These are phyloP conservation scores for Lacerta viridis DNA, from an alignment of 2,797 vertebrate species.

Conservation along the genomic window DNA sequence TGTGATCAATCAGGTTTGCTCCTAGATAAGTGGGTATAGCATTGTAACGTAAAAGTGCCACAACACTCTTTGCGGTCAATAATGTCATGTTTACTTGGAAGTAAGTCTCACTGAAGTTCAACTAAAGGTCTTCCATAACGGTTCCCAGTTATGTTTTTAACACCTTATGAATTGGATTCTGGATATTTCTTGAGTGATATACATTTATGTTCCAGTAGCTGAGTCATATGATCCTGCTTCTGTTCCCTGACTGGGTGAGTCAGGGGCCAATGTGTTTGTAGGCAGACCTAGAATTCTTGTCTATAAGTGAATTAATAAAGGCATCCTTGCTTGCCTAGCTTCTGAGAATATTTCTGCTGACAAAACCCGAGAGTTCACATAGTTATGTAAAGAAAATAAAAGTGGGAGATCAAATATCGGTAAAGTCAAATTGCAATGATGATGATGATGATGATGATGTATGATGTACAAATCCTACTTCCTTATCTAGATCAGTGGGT, in stretches of 20 bases:
- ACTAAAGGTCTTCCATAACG: not conserved
- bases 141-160: no score
- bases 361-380: constrained; percentile 69
- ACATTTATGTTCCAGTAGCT: constrained; percentile 40
- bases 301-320: constrained; percentile 65
- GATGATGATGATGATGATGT: constrained; percentile 29
- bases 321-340: constrained; percentile 69
- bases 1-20: not conserved
- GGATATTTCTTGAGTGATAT: constrained; percentile 65
- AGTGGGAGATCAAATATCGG: constrained; percentile 57
- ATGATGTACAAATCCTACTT: constrained; percentile 31
- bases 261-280: constrained; percentile 72
- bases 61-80: not conserved
- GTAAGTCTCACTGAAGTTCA: not conserved
- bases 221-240: constrained; percentile 54
- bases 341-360: constrained; percentile 65
- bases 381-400: constrained; percentile 63
- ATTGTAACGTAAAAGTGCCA: not conserved
- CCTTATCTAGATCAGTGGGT: constrained; percentile 38
- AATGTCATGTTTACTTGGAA: not conserved
- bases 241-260: constrained; percentile 66
- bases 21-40: not conserved
- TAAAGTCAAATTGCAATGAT: constrained; percentile 26
- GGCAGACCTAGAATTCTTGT: constrained; percentile 70
- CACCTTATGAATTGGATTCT: constrained; percentile 60